Evolutionary conservation across 2,888 invertebrate species (phyloP).

Genomic region (Chrysolina oricalcia): DNA sequence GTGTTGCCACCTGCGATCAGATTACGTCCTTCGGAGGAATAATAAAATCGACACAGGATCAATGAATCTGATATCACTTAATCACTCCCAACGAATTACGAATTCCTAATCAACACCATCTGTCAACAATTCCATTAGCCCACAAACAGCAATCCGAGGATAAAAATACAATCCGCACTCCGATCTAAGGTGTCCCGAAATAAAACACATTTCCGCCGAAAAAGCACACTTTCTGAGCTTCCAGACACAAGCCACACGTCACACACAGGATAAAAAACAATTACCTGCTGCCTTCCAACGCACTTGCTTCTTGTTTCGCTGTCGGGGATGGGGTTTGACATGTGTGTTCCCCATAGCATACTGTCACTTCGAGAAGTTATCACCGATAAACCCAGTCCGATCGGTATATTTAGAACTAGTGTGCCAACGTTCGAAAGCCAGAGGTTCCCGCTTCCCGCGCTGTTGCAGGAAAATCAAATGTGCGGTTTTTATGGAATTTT

Average conservation of each 20-base stretch:
- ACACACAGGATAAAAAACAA: constrained; percentile 39
- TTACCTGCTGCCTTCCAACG: constrained; percentile 92
- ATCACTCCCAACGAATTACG: not conserved
- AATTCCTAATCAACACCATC: not conserved
- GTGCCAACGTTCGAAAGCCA: constrained; percentile 58
- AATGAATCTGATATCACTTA: not conserved
- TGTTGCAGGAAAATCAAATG: not conserved
- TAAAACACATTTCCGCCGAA: constrained; percentile 46
- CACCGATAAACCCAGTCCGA: constrained; percentile 61
- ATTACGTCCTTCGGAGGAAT: not conserved
- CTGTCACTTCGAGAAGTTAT: constrained; percentile 62
- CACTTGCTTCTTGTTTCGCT: constrained; percentile 82
- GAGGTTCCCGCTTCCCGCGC: constrained; percentile 23
- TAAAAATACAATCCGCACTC: constrained; percentile 55
- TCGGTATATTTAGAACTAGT: constrained; percentile 64
- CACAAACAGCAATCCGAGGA: constrained; percentile 41
- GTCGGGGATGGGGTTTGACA: constrained; percentile 76
- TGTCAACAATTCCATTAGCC: constrained; percentile 18
- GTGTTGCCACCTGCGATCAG: not conserved
- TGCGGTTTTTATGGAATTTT: not conserved
- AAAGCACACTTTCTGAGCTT: not conserved
- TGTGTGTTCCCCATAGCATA: constrained; percentile 79
- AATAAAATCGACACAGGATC: not conserved
- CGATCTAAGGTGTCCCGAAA: constrained; percentile 53
- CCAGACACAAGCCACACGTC: not conserved